Evolutionary conservation across 2,888 invertebrate species (phyloP).

Genomic region (Tenthredo distinguenda): DNA sequence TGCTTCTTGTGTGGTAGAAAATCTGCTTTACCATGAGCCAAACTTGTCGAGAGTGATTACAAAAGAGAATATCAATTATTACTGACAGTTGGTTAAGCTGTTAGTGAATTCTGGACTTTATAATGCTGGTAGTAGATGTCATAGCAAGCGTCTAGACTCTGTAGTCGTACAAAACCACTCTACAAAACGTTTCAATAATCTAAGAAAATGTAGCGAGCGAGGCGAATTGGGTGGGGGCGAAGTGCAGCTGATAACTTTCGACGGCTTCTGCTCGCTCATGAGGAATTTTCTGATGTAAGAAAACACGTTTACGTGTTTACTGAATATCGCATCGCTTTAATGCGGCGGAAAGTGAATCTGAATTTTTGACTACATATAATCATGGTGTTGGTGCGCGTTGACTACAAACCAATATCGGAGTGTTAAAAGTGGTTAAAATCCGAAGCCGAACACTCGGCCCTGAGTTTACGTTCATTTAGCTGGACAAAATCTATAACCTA

Average conservation of each 20-base stretch:
- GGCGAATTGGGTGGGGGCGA: constrained; percentile 17
- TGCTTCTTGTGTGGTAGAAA: background rate
- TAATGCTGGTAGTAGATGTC: background rate
- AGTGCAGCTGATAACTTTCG: constrained; percentile 30
- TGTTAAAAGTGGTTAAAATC: background rate
- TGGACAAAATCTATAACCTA: constrained; percentile 47
- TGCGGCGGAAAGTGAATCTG: background rate
- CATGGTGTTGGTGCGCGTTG: constrained; percentile 26
- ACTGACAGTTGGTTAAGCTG: background rate
- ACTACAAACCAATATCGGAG: background rate
- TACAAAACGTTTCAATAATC: constrained; percentile 8
- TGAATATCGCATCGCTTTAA: background rate
- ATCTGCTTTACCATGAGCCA: background rate
- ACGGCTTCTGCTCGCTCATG: constrained; percentile 43
- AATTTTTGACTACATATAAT: background rate
- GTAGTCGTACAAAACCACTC: background rate
- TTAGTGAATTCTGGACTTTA: background rate
- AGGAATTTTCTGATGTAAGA: constrained; percentile 6
- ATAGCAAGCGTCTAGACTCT: background rate
- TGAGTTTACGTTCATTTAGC: constrained; percentile 12
- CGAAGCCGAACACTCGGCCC: background rate
- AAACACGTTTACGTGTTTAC: constrained; percentile 31
- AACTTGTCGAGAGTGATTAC: background rate
- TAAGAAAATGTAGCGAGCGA: background rate
- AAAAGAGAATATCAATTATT: background rate